These are phyloP conservation scores for Trichacis sp. DNA, from an alignment of 2,888 invertebrate genomes.

Conservation along the genomic window DNA sequence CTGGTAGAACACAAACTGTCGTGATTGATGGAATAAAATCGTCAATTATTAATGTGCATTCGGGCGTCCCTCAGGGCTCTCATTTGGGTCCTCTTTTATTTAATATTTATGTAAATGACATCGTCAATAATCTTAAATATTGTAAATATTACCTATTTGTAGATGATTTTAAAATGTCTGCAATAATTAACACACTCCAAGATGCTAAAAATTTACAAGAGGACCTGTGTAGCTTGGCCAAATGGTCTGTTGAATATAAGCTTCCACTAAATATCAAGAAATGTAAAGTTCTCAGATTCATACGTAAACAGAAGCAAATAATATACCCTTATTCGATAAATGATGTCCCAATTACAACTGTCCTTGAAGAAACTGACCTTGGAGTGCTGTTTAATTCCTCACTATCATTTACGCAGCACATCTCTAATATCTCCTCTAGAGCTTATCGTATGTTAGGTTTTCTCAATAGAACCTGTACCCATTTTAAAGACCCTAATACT, in stretches of 20 bases:
- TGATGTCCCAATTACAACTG: background rate
- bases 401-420: background rate
- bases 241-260: too few relatives aligned
- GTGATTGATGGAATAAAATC: background rate
- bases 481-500: constrained; percentile 4
- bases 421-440: background rate
- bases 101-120: constrained; percentile 19
- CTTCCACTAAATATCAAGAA: background rate
- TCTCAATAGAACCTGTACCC: constrained; percentile 4
- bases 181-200: background rate
- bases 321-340: background rate
- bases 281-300: background rate
- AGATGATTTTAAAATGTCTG: constrained; percentile 6
- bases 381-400: constrained; percentile 5
- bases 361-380: background rate
- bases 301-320: background rate
- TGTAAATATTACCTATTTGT: constrained; percentile 16
- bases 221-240: background rate
- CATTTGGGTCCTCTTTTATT: constrained; percentile 26
- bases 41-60: background rate
- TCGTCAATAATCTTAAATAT: background rate
- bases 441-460: constrained; percentile 4
- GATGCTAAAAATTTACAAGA: constrained; percentile 1
- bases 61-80: constrained; percentile 27
- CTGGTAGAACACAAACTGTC: constrained; percentile 12